These are phyloP conservation scores for Phenganax subtilis DNA, from an alignment of 92 coral and sea anemone genomes.

Conservation along the genomic window DNA sequence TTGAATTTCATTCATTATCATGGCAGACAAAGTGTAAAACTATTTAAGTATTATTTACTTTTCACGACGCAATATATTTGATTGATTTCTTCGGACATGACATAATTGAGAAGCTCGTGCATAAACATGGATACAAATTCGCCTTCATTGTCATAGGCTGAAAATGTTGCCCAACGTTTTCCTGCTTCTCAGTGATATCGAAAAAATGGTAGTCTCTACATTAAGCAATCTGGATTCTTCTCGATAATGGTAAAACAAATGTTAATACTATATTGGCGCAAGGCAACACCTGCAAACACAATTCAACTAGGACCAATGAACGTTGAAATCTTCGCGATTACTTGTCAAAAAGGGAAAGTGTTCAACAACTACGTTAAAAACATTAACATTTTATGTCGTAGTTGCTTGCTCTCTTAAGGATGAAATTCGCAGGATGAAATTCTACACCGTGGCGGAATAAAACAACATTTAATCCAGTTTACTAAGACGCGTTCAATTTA, in stretches of 20 bases:
- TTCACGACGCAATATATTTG: background rate
- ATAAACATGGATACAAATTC: background rate
- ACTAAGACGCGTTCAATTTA: background rate
- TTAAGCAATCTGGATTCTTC: too few relatives aligned
- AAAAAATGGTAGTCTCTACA: background rate
- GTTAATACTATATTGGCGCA: background rate
- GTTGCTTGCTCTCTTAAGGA: background rate
- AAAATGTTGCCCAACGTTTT: background rate
- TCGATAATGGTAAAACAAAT: too few relatives aligned
- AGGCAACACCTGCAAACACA: conserved; percentile 16
- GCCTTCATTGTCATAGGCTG: conserved; percentile 15
- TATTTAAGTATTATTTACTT: background rate
- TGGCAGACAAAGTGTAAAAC: background rate
- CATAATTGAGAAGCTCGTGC: background rate
- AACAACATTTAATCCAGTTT: background rate
- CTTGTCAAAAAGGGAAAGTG: conserved; percentile 13
- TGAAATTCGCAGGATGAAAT: background rate
- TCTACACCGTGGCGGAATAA: background rate
- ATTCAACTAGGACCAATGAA: conserved; percentile 1
- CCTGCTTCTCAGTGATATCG: background rate
- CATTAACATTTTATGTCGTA: background rate
- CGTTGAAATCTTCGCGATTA: conserved; percentile 20
- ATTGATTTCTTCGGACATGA: background rate
- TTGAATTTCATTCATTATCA: conserved; percentile 3
- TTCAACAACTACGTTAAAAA: background rate